Base-by-base conservation (phyloP, 2,888 invertebrate species). In the Tachina lurida region DNA sequence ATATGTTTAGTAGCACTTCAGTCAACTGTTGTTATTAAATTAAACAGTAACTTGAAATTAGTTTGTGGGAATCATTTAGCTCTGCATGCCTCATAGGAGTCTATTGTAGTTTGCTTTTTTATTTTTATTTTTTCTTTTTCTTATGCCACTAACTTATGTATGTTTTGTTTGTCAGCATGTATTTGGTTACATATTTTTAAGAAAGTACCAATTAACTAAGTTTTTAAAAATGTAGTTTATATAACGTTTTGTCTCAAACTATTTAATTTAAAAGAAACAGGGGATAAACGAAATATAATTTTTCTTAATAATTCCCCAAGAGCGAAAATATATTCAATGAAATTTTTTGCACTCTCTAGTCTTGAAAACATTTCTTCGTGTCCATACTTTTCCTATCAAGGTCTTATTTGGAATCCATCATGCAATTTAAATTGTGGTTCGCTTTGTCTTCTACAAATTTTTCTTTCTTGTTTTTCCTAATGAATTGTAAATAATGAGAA, bases 11-110 rank as follows among this genome's bases (percentile, higher is more conserved):
- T 54, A 70, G 17, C 22, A 45, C 31, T 56, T n/a, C 56, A 47
- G 43, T 65, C 73, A 49, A 71, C 80, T 81, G 78, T 63, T 81
- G 49, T 81, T 81, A 84, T 77, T 78, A 82, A 84, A 81, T 84
- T 68, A 86, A 84, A 74, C 54, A 84, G 49, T 41, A 70, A 78
- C 74, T 77, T 86, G 56, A 80, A 74, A 81, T 77, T 70, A 74
- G 81, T 84, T 54, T 84, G 75, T 84, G 84, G 81, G 84, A 87
- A 86, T 56, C 17, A 52, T 71, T 43, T 52, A 54, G 17, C 58
- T 31, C 31, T 43, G 15, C 17, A 71, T 49, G 62, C 39, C 68
- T 60, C 54, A 62, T 49, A 78, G 56, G 22, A 74, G 87, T 85
- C 81, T 80, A 85, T 79, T 84, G 87, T 85, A 1, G 80, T 78